These are phyloP conservation scores for Cotesia typhae DNA, from an alignment of 1,140 invertebrate species.

Conservation along the genomic window DNA sequence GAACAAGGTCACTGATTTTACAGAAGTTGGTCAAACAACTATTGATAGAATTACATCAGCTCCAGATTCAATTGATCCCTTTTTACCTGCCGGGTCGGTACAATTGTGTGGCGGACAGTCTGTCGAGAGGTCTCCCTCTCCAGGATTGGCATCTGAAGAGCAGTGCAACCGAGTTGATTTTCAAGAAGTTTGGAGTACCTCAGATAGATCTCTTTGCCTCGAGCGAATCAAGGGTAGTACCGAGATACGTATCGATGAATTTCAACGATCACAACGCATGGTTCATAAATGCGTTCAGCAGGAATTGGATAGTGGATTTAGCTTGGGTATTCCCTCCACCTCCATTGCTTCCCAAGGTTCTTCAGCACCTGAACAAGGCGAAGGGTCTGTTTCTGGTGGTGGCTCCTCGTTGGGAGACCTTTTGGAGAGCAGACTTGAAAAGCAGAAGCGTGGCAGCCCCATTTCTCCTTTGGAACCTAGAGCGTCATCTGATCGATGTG, in stretches of 20 bases:
- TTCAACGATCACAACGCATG: neutral
- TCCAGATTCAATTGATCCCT: conserved; percentile 32
- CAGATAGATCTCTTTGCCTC: conserved; percentile 40
- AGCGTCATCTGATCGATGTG: conserved; percentile 31
- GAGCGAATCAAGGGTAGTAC: conserved; percentile 31
- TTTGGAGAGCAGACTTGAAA: too few relatives aligned
- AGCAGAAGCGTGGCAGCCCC: neutral
- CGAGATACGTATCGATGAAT: conserved; percentile 31
- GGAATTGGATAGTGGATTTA: conserved; percentile 6
- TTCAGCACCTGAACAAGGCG: conserved; percentile 38
- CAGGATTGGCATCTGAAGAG: conserved; percentile 23
- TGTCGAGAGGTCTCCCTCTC: conserved; percentile 30
- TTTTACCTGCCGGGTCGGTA: conserved; percentile 41
- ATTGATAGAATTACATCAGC: conserved; percentile 29
- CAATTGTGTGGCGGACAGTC: conserved; percentile 43
- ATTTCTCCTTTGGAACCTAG: neutral
- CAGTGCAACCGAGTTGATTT: conserved; percentile 31
- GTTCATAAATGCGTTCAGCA: conserved; percentile 3
- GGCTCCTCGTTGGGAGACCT: too few relatives aligned
- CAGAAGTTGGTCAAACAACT: conserved; percentile 15
- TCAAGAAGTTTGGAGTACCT: conserved; percentile 36
- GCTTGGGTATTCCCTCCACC: conserved; percentile 40
- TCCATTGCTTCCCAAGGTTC: conserved; percentile 43
- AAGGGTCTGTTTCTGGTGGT: too few relatives aligned
- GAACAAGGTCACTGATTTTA: neutral